A percentile compares a stretch with the other conserved stretches of the same genome.
Conservation (phyloP, 2,113 vertebrate genomes). For the Sinocyclocheilus anophthalmus region DNA sequence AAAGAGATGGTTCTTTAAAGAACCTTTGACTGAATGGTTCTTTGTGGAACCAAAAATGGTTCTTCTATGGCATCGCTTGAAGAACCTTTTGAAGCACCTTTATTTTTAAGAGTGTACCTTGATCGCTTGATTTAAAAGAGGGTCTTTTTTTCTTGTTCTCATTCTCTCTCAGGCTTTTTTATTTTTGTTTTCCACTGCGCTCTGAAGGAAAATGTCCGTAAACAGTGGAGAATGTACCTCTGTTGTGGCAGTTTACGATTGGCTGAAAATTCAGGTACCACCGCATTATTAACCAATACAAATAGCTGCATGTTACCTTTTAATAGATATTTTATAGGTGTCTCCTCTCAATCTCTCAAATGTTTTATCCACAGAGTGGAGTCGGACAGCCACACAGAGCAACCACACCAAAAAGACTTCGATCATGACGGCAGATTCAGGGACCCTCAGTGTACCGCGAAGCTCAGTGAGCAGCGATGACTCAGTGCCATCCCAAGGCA, state of each 20-base stretch:
- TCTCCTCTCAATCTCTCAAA: background rate
- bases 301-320: too few relatives aligned
- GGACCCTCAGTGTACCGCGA: conserved; percentile 36
- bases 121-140: background rate
- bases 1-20: too few relatives aligned
- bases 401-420: conserved; percentile 54
- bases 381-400: conserved; percentile 69
- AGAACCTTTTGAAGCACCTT: too few relatives aligned
- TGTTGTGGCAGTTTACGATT: conserved; percentile 91
- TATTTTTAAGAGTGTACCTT: background rate
- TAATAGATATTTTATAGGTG: too few relatives aligned
- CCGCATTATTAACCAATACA: background rate
- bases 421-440: background rate
- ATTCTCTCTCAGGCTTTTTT: conserved; percentile 78
- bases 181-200: conserved; percentile 96
- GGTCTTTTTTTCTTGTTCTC: conserved; percentile 15
- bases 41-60: too few relatives aligned
- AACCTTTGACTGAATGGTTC: too few relatives aligned
- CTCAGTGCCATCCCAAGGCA: conserved; percentile 50
- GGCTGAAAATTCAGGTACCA: conserved; percentile 87
- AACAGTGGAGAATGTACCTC: conserved; percentile 90
- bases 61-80: too few relatives aligned
- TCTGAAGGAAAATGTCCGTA: conserved; percentile 89
- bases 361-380: conserved; percentile 71
- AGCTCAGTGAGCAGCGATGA: conserved; percentile 64